These are phyloP conservation scores for Lerista edwardsae DNA, from an alignment of 2,797 vertebrate genomes.

Conservation along the genomic window DNA sequence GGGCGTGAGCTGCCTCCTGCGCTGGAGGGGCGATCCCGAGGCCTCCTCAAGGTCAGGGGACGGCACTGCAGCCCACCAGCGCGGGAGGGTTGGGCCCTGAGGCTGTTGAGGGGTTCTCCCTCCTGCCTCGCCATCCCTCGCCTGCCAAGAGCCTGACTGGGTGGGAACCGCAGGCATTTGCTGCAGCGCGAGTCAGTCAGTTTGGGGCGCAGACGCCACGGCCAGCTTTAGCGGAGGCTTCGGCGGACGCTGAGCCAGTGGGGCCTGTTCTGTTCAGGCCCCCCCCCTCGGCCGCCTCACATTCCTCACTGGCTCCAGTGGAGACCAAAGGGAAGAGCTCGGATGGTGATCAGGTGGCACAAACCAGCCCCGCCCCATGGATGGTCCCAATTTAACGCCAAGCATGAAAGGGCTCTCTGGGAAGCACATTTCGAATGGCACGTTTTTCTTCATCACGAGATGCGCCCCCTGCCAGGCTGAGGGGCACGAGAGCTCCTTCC, in stretches of 20 bases:
- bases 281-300: background rate
- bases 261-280: background rate
- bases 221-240: slow-evolving; percentile 28
- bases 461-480: slow-evolving; percentile 23
- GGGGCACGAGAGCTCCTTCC: slow-evolving; percentile 55
- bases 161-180: slow-evolving; percentile 14
- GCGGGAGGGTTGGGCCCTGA: no score
- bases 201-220: background rate
- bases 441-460: background rate
- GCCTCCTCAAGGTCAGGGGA: no score
- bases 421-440: slow-evolving; percentile 45
- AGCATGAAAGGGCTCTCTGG: slow-evolving; percentile 32
- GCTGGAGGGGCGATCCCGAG: no score
- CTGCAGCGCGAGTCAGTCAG: background rate
- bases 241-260: slow-evolving; percentile 6
- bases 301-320: slow-evolving; percentile 7
- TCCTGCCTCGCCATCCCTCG: background rate
- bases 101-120: background rate
- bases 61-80: no score
- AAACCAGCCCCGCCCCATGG: background rate
- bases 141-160: background rate
- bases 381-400: slow-evolving; percentile 31
- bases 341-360: background rate
- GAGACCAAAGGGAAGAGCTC: background rate
- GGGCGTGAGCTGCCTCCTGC: no score